Evolutionary conservation across 2,797 vertebrate genomes (phyloP).

Genomic region (Cuculus canorus): DNA sequence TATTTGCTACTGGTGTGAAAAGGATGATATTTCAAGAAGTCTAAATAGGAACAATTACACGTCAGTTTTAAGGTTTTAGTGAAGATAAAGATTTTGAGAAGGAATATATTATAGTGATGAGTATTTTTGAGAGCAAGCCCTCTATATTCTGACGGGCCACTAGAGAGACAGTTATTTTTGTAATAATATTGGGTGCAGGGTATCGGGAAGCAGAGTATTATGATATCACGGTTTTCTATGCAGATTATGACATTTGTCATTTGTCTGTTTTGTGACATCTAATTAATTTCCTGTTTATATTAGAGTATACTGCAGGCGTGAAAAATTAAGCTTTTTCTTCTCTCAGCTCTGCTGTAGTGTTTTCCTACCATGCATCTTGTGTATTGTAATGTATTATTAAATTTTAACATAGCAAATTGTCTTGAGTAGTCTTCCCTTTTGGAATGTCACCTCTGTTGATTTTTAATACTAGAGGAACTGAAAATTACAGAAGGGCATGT

Average conservation of each 20-base stretch:
- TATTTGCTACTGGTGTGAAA: constrained; percentile 15
- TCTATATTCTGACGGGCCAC: background rate
- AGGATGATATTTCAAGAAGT: background rate
- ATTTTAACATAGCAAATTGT: background rate
- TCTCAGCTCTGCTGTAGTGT: background rate
- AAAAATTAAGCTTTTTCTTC: background rate
- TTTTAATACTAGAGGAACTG: background rate
- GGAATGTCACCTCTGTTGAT: background rate
- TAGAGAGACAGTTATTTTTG: background rate
- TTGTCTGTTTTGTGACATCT: background rate
- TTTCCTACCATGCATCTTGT: background rate
- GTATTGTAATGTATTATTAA: background rate
- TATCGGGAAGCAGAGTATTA: background rate
- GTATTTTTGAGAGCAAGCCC: background rate
- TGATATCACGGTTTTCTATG: background rate
- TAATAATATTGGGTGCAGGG: background rate
- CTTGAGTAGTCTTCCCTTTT: background rate
- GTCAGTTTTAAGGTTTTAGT: background rate
- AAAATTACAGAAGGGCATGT: background rate
- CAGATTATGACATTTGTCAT: background rate
- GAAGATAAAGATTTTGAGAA: constrained; percentile 12
- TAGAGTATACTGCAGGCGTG: background rate
- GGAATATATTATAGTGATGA: background rate
- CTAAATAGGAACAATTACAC: background rate
- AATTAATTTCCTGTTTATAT: background rate